Evolutionary conservation across 1,140 invertebrate species (phyloP), one percentile per base, ranked within the genome.

Genomic region (Nasonia giraulti): DNA sequence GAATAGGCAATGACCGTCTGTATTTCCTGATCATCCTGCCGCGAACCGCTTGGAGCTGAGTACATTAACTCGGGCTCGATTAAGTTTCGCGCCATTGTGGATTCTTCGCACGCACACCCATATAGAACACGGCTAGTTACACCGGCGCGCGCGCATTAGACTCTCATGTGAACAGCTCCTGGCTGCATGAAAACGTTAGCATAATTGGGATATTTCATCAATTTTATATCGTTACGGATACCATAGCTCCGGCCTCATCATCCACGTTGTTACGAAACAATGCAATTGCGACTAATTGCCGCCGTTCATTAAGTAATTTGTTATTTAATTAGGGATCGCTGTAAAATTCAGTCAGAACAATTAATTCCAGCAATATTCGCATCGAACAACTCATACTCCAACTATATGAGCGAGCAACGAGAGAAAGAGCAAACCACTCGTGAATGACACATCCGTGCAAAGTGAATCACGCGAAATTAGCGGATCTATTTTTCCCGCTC

Each of bases 1-100:
- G 55, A 62, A n/a, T 62, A 62, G 17, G 55, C 17, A 62, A 77
- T 55, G 11, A 14, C 17, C 8, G 27, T 27, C 10, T 11, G 20
- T 69, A 27, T 81, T 81, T 81, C 27, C 44, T 69, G 12, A 66
- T 55, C 12, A 62, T n/a, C 44, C 17, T 10, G 6, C 20, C 37
- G 11, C 3, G 44, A 81, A 73, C 17, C 37, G 40, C 17, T 50
- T 12, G 68, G 23, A 10, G 66, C 33, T 17, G 33, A 44, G 40
- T 14, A 33, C 7, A 81, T 82, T 62, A 75, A 75, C 71, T 75
- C 31, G 44, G 12, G 31, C 31, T 23, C 71, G 47, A 74, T 82
- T 82, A 62, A 55, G 62, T 80, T 80, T 80, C 33, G 68, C 78
- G n/a, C 62, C 33, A 69, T 69, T 44, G 7, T 80, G 55, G 20